Percentiles rank a stretch among this genome's conserved stretches.
phyloP scores from a whole-genome alignment of 1,140 invertebrate genomes.

The Eumeta japonica region DNA sequence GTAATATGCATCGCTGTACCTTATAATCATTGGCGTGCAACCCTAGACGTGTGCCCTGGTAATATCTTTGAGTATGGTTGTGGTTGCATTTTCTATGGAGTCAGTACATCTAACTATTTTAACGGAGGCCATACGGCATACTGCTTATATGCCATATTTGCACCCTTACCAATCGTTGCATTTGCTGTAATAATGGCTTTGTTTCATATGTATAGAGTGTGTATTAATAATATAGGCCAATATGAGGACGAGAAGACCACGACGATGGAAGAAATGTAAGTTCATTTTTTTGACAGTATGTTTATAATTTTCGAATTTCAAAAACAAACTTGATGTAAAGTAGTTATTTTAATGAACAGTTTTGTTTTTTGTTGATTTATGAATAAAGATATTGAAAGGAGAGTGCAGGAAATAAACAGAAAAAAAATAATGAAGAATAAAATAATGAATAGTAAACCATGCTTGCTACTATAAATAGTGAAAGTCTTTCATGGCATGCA shows the following conservation, averaged over 20 bases:
- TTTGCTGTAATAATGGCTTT: conserved; percentile 59
- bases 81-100: conserved; percentile 67
- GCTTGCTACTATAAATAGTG: too few species aligned
- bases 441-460: too few species aligned
- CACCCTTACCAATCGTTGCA: conserved; percentile 57
- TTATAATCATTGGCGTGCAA: conserved; percentile 67
- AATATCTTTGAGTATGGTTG: conserved; percentile 56
- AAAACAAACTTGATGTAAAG: background rate
- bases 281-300: conserved; percentile 11
- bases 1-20: conserved; percentile 59
- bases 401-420: too few species aligned
- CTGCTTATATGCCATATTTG: conserved; percentile 64
- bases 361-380: too few species aligned
- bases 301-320: conserved; percentile 6
- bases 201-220: conserved; percentile 68
- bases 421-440: too few species aligned
- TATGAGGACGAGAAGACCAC: conserved; percentile 54
- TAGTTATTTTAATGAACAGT: background rate
- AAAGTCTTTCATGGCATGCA: too few species aligned
- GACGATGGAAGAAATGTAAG: conserved; percentile 59
- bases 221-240: conserved; percentile 58
- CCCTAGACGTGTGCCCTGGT: conserved; percentile 62
- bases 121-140: conserved; percentile 65
- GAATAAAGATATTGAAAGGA: conserved; percentile 1
- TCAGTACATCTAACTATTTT: conserved; percentile 60